Conservation (phyloP, 1,140 invertebrate species). For the Cylas formicarius region DNA sequence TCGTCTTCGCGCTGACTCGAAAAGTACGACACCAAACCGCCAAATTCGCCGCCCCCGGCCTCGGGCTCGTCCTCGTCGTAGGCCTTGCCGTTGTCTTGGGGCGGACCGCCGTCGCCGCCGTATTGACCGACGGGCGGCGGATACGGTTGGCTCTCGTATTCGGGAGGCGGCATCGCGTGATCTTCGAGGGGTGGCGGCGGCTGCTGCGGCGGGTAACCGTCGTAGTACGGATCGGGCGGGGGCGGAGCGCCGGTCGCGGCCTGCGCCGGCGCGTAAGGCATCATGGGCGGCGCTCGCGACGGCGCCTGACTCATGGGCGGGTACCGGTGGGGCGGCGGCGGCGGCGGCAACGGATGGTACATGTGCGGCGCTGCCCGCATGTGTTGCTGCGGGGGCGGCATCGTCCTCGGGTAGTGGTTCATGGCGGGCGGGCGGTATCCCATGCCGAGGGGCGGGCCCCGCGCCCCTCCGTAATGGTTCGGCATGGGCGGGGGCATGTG, state of each 20-base stretch:
- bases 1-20: constrained; percentile 76
- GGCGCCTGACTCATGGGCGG: constrained; percentile 47
- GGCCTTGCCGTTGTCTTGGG: constrained; percentile 36
- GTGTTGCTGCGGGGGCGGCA: neutral
- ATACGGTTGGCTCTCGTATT: constrained; percentile 10
- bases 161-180: constrained; percentile 11
- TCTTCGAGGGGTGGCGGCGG: no score
- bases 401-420: neutral
- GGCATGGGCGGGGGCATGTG: no score
- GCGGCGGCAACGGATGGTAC: constrained; percentile 3
- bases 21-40: constrained; percentile 81
- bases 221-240: constrained; percentile 30
- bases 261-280: constrained; percentile 35
- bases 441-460: neutral
- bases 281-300: constrained; percentile 44
- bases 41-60: constrained; percentile 69
- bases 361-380: neutral
- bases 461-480: neutral
- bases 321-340: constrained; percentile 44
- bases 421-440: neutral
- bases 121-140: constrained; percentile 29
- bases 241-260: constrained; percentile 20
- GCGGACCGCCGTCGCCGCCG: constrained; percentile 14
- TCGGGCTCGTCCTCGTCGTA: constrained; percentile 51
- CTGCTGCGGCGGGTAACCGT: constrained; percentile 6